Base-by-base conservation (phyloP, 2,113 vertebrate genomes). In the Semnopithecus entellus region DNA sequence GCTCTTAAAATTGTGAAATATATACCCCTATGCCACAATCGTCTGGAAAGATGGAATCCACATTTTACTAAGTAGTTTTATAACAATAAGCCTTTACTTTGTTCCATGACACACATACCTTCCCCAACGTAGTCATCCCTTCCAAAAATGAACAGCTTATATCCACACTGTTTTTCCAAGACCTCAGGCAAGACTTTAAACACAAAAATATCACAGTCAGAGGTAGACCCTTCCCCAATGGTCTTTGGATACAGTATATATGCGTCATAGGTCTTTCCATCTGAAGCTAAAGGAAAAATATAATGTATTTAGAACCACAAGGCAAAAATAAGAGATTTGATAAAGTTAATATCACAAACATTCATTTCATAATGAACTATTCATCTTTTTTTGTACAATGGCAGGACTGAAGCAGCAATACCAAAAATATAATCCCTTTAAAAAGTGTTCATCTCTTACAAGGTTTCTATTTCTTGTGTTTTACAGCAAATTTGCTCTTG, bases 261-360 rank as follows among this genome's bases (percentile, higher is more conserved):
- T 13, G 99, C 99, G 94, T 99, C 99, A 50, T 99, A 99, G 72
- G 98, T 90, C 97, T 99, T 99, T 79, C 99, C 99, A 98, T 99
- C 99, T 83, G 98, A 98, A 98, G 98, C 99, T 99, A 96, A 96
- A 92, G 86, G 2, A 4, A 43, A 68, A 73, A 96, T 57, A 3
- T 12, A 94, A 82, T 0, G 82, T 30, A 22, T 95, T 72, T 84
- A 97, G 82, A 32, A 91, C 8, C 27, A 92, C 66, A 96, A 95
- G 64, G 9, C 27, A 8, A 22, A 70, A 92, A 94, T 78, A 38
- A 2, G 12, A 94, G 35, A 91, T 38, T 88, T 2, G 68, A 82
- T 50, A 96, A 92, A 96, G 55, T 81, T 81, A 66, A 1, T 32
- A 52, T n/a, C 14, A 57, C 18, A 88, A 97, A 81, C 14, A 11